phyloP scores from a whole-genome alignment of 2,888 invertebrate species.

The Scaptodrosophila latifasciaeformis region DNA sequence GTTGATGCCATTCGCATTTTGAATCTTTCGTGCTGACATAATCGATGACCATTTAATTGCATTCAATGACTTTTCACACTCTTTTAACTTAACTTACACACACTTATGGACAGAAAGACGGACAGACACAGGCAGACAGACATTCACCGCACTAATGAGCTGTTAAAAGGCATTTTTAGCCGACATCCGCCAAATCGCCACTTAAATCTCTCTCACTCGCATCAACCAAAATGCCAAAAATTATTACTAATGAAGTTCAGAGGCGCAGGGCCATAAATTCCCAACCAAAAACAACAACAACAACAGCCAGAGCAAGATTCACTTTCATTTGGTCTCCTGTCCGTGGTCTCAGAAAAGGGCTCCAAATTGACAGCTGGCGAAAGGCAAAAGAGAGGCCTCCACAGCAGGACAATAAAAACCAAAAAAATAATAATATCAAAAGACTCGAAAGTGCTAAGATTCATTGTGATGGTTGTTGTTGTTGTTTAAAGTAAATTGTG shows the following conservation, averaged over 20 bases:
- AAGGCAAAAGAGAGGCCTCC: constrained; percentile 27
- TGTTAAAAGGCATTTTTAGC: background rate
- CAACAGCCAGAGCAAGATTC: no score
- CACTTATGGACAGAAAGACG: no score
- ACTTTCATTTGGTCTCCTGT: constrained; percentile 50
- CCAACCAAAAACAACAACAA: no score
- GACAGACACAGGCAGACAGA: background rate
- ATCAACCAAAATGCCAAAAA: constrained; percentile 39
- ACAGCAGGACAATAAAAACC: no score
- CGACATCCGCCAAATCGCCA: background rate
- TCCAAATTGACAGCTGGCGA: constrained; percentile 55
- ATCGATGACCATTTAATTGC: constrained; percentile 12
- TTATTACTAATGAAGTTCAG: constrained; percentile 61
- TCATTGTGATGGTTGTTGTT: background rate
- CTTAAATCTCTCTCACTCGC: constrained; percentile 10
- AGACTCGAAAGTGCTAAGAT: no score
- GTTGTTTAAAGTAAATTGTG: background rate
- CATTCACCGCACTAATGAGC: constrained; percentile 1
- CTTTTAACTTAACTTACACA: no score
- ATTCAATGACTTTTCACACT: constrained; percentile 11
- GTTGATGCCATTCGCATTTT: no score
- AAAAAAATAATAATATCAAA: no score
- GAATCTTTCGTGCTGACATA: constrained; percentile 4
- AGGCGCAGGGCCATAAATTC: constrained; percentile 26
- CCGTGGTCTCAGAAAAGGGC: constrained; percentile 29